Evolutionary conservation across 2,797 vertebrate genomes (phyloP).

Genomic region (Phoebastria nigripes): DNA sequence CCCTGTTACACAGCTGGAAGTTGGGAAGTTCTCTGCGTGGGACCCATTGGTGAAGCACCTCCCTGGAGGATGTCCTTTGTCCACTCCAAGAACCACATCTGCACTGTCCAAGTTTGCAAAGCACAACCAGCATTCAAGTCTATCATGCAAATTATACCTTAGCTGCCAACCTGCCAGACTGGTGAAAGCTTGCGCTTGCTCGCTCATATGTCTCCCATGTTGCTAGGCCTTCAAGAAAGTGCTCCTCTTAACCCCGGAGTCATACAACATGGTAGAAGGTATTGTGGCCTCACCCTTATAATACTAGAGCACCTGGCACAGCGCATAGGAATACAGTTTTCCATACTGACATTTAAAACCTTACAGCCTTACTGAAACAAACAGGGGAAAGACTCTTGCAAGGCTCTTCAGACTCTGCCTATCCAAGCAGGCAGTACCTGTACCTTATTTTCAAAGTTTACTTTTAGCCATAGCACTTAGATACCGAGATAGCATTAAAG

Average conservation of each 20-base stretch:
- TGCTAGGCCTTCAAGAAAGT: neutral
- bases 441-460: neutral
- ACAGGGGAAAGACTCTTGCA: neutral
- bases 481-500: neutral
- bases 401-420: neutral
- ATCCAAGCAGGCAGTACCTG: neutral
- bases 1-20: neutral
- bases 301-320: neutral
- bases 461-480: neutral
- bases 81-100: neutral
- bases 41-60: neutral
- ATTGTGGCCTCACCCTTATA: neutral
- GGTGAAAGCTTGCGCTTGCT: neutral
- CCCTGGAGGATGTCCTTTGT: neutral
- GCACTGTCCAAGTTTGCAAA: neutral
- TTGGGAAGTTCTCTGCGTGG: neutral
- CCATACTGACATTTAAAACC: neutral
- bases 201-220: accelerated
- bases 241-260: neutral
- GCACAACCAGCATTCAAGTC: neutral
- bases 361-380: neutral
- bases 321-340: neutral
- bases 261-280: neutral
- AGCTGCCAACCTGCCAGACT: too few relatives aligned
- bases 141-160: neutral